phyloP scores from a whole-genome alignment of 2,888 invertebrate species.

The Habrosyne pyritoides region DNA sequence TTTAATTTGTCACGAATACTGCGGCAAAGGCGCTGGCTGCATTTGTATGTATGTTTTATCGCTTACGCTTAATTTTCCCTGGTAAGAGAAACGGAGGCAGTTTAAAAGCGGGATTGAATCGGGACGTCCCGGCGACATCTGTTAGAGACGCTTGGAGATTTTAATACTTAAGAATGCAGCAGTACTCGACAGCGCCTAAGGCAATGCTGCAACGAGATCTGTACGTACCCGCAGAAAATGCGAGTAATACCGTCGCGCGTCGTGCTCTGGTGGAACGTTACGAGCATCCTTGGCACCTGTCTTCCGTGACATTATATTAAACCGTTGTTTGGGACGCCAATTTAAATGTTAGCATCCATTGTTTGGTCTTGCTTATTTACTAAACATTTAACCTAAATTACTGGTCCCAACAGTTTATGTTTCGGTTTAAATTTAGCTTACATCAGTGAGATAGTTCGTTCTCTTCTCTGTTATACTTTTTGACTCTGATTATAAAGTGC shows the following conservation, averaged over 20 bases:
- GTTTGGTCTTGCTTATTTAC: background rate
- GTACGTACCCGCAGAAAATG: conserved; percentile 6
- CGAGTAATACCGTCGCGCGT: conserved; percentile 7
- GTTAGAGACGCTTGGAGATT: conserved; percentile 55
- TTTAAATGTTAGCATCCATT: background rate
- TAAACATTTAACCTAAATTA: too few relatives aligned
- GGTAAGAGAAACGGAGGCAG: conserved; percentile 49
- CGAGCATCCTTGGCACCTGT: background rate
- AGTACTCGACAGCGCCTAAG: conserved; percentile 22
- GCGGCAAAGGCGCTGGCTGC: conserved; percentile 13
- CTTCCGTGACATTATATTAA: background rate
- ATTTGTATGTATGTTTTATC: conserved; percentile 32
- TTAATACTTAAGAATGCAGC: conserved; percentile 57
- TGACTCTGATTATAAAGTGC: too few relatives aligned
- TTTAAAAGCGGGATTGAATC: conserved; percentile 57
- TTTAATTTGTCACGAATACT: conserved; percentile 42
- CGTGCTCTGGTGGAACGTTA: conserved; percentile 1
- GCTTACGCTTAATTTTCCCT: conserved; percentile 50
- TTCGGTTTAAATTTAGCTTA: background rate
- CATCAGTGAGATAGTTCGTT: background rate
- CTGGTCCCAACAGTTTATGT: too few relatives aligned
- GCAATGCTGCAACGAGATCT: conserved; percentile 13
- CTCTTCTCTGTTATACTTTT: too few relatives aligned
- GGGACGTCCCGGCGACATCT: conserved; percentile 51
- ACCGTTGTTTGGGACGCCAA: background rate